phyloP scores from a whole-genome alignment of 2,888 invertebrate genomes.

The Neoaliturus tenellus region DNA sequence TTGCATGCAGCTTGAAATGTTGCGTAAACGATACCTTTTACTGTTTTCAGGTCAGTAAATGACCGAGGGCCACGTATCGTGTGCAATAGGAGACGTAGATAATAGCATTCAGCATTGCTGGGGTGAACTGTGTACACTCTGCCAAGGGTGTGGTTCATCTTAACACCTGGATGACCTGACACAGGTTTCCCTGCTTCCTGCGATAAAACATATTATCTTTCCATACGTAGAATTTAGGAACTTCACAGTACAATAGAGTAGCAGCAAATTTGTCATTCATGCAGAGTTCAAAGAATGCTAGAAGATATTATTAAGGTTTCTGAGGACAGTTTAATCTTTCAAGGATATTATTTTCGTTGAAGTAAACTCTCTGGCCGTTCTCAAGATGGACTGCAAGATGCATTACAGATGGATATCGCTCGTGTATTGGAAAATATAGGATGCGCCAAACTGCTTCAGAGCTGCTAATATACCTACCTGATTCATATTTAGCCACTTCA shows the following conservation, averaged over 20 bases:
- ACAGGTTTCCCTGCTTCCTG: slow-evolving; percentile 23
- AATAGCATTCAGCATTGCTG: slow-evolving; percentile 64
- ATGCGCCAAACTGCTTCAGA: slow-evolving; percentile 63
- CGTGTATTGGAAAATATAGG: slow-evolving; percentile 36
- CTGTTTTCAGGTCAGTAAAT: slow-evolving; percentile 68
- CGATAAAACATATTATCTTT: slow-evolving; percentile 17
- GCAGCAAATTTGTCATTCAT: slow-evolving; percentile 51
- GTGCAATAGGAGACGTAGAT: slow-evolving; percentile 65
- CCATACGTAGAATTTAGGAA: slow-evolving; percentile 63
- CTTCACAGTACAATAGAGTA: slow-evolving; percentile 62
- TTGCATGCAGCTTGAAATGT: slow-evolving; percentile 71
- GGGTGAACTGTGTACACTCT: slow-evolving; percentile 67
- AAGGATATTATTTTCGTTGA: neutral
- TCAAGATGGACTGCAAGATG: slow-evolving; percentile 38
- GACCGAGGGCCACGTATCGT: slow-evolving; percentile 66
- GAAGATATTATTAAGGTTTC: slow-evolving; percentile 14
- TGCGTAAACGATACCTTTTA: slow-evolving; percentile 66
- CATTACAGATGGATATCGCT: slow-evolving; percentile 13
- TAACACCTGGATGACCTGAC: slow-evolving; percentile 56
- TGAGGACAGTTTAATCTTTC: neutral
- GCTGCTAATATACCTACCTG: slow-evolving; percentile 62
- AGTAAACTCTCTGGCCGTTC: slow-evolving; percentile 37
- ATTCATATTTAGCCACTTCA: slow-evolving; percentile 63
- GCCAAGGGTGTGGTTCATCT: slow-evolving; percentile 64
- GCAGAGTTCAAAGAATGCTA: slow-evolving; percentile 21